phyloP scores from a whole-genome alignment of 2,113 vertebrate genomes.

The Oriolus oriolus region DNA sequence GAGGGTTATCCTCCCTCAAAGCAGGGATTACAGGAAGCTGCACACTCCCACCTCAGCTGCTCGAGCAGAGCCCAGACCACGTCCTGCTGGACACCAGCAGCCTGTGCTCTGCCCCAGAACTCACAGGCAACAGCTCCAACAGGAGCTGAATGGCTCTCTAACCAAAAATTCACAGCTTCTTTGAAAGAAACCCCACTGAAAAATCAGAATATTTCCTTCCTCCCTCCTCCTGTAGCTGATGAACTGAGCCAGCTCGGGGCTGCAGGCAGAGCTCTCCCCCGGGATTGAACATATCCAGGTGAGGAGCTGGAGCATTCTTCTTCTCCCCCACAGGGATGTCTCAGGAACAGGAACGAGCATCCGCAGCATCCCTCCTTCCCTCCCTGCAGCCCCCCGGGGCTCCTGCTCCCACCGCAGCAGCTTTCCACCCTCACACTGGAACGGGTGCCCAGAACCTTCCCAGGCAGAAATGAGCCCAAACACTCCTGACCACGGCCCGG shows the following conservation, averaged over 20 bases:
- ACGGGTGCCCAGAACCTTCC: background rate
- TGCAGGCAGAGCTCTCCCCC: background rate
- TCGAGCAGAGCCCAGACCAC: background rate
- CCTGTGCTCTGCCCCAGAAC: background rate
- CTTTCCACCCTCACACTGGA: background rate
- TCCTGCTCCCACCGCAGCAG: background rate
- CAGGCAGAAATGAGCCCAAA: background rate
- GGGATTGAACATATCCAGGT: background rate
- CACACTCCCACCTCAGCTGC: background rate
- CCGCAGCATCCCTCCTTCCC: background rate
- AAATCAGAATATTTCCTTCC: background rate
- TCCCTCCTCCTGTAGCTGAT: background rate
- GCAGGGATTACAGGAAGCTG: background rate
- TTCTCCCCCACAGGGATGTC: too few relatives aligned
- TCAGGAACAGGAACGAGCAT: background rate
- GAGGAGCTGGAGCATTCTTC: background rate
- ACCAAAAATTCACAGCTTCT: background rate
- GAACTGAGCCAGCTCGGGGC: background rate
- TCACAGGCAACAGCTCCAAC: background rate
- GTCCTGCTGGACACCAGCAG: background rate
- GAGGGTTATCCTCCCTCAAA: background rate
- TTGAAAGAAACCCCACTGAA: background rate
- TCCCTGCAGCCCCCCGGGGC: background rate
- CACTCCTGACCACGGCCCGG: background rate
- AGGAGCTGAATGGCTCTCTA: background rate